Conservation (phyloP, 2,888 invertebrate species). For the Dicycla oo region DNA sequence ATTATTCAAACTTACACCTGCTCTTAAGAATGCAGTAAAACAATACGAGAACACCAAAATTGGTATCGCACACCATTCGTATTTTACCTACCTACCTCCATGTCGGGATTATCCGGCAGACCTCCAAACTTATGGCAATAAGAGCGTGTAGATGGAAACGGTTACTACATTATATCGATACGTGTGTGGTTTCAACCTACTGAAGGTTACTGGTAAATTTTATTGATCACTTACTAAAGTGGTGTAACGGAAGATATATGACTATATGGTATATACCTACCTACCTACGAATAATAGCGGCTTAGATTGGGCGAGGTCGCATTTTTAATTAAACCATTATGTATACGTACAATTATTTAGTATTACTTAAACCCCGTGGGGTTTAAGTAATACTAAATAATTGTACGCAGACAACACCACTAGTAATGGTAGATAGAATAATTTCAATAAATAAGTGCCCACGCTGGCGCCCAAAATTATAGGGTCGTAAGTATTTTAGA, state of each 20-base stretch:
- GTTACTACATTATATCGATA: slow-evolving; percentile 26
- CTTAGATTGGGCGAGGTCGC: slow-evolving; percentile 71
- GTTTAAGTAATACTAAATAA: too few relatives aligned
- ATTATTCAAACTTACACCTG: slow-evolving; percentile 19
- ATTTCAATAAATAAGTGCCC: slow-evolving; percentile 37
- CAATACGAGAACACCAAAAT: slow-evolving; percentile 10
- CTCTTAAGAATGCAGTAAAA: slow-evolving; percentile 20
- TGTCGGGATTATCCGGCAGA: slow-evolving; percentile 28
- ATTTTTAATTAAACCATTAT: slow-evolving; percentile 75
- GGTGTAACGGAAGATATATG: slow-evolving; percentile 72
- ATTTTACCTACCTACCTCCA: slow-evolving; percentile 14
- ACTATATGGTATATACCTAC: slow-evolving; percentile 62
- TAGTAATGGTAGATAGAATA: slow-evolving; percentile 28
- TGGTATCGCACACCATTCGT: slow-evolving; percentile 5
- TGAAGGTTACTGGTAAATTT: slow-evolving; percentile 69
- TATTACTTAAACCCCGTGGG: slow-evolving; percentile 64
- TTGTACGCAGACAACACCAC: slow-evolving; percentile 41
- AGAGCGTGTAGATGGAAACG: slow-evolving; percentile 3
- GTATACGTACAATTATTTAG: slow-evolving; percentile 69
- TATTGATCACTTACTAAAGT: slow-evolving; percentile 63
- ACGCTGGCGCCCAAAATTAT: slow-evolving; percentile 54
- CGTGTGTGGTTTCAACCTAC: slow-evolving; percentile 18
- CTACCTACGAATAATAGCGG: slow-evolving; percentile 65
- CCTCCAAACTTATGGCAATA: slow-evolving; percentile 27
- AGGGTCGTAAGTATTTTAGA: slow-evolving; percentile 35